Evolutionary conservation across 2,797 vertebrate species (phyloP).

Genomic region (Cetoscarus ocellatus): DNA sequence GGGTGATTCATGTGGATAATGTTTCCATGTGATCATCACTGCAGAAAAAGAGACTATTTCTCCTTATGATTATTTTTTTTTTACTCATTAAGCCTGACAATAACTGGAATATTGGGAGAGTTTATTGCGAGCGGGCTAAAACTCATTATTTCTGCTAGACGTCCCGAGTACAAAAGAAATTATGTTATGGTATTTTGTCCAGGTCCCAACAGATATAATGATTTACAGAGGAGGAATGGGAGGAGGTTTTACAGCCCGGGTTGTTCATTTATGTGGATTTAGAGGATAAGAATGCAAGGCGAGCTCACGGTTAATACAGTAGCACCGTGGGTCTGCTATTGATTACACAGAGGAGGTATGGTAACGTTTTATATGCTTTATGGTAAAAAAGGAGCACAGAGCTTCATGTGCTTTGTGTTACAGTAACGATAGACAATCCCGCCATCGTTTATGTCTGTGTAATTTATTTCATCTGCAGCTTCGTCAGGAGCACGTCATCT

Average conservation of each 20-base stretch:
- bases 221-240: conserved; percentile 79
- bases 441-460: conserved; percentile 49
- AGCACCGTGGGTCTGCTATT: conserved; percentile 73
- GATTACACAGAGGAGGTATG: conserved; percentile 74
- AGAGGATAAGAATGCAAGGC: conserved; percentile 68
- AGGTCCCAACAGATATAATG: conserved; percentile 80
- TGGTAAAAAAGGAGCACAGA: conserved; percentile 50
- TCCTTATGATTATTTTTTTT: conserved; percentile 66
- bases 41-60: conserved; percentile 79
- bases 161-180: conserved; percentile 84
- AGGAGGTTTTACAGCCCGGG: conserved; percentile 71
- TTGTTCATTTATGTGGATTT: conserved; percentile 82
- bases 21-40: conserved; percentile 83
- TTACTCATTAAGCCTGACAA: conserved; percentile 84
- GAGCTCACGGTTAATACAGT: conserved; percentile 78
- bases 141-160: conserved; percentile 86
- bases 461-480: conserved; percentile 53
- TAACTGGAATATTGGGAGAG: conserved; percentile 83
- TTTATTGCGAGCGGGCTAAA: conserved; percentile 85
- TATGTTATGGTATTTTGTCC: conserved; percentile 83
- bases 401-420: conserved; percentile 64
- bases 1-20: conserved; percentile 87
- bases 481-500: conserved; percentile 51
- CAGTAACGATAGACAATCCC: conserved; percentile 59
- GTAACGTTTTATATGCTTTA: conserved; percentile 54